Evolutionary conservation across 2,888 invertebrate genomes (phyloP), one percentile per base, ranked within the genome.

Genomic region (Trypoxylon attenuatum): DNA sequence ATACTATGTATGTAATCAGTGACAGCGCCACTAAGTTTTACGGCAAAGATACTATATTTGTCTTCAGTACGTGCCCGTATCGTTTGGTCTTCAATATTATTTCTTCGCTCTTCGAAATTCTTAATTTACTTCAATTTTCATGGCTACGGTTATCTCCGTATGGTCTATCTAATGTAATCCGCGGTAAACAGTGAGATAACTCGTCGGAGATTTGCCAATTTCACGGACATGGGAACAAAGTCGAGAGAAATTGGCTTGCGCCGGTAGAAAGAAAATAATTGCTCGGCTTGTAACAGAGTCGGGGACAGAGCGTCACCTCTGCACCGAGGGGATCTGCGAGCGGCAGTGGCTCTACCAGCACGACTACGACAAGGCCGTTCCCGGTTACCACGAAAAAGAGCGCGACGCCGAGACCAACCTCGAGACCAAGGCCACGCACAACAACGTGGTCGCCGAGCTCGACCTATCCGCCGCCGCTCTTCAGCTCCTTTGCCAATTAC

Each of bases 401-500:
- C 21, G 56, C 25, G 52, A 76, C 76, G 13, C 70, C 69, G 38
- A 70, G 38, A 74, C 63, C 78, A 64, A 64, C 73, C 52, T 56
- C 88, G 47, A 49, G 88, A 68, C 90, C 91, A 2, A 85, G 69
- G 60, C 66, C 73, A 54, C 80, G 51, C 77, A 79, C 50, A 16
- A 85, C 76, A 25, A 77, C 74, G 19, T 80, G 82, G 82, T 56
- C 74, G n/a, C 82, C 82, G 21, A 83, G 80, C 62, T 87, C 87
- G n/a, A 85, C 86, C 1, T 87, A 87, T 65, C 86, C 87, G 21
- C 82, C 85, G 6, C 83, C 86, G 19, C 74, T 87, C 15, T 87
- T 87, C 52, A 78, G 80, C 46, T 78, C 80, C 45, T 82, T 86
- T 50, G 67, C 73, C 39, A 76, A 68, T 67, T 80, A 84, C 56